phyloP scores from a whole-genome alignment of 2,888 invertebrate species.

The Amiota communis region DNA sequence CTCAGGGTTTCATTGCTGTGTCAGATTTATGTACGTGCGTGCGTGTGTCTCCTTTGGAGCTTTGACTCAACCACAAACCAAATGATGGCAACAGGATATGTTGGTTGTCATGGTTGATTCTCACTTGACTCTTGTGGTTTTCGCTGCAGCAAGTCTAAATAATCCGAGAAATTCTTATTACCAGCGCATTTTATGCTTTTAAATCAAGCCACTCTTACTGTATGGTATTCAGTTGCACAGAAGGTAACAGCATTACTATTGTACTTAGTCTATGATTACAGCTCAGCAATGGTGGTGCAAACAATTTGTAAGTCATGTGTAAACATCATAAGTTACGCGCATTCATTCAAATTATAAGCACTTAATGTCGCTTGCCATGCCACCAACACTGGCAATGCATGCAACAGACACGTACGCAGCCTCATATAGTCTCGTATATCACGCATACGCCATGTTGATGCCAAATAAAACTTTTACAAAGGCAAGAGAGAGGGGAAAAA shows the following conservation, averaged over 20 bases:
- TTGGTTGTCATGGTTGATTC: constrained; percentile 29
- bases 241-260: background rate
- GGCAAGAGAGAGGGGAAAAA: no score
- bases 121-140: background rate
- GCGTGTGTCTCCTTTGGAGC: background rate
- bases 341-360: constrained; percentile 63
- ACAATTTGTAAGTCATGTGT: constrained; percentile 68
- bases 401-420: constrained; percentile 17
- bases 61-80: background rate
- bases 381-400: constrained; percentile 17
- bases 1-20: constrained; percentile 47
- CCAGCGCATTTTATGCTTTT: constrained; percentile 15
- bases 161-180: background rate
- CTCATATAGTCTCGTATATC: constrained; percentile 44
- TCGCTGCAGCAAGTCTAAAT: background rate
- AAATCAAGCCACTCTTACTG: background rate
- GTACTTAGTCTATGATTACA: constrained; percentile 21
- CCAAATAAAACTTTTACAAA: background rate
- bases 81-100: no score
- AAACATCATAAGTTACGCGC: constrained; percentile 65
- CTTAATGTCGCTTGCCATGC: constrained; percentile 50
- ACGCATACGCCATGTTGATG: constrained; percentile 53
- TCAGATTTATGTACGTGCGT: constrained; percentile 14
- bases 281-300: constrained; percentile 53
- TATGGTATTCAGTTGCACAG: background rate